A percentile compares a stretch with the other conserved stretches of the same genome.
Evolutionary conservation across 2,888 invertebrate species (phyloP).

Genomic region (Drosophila kambysellisi): DNA sequence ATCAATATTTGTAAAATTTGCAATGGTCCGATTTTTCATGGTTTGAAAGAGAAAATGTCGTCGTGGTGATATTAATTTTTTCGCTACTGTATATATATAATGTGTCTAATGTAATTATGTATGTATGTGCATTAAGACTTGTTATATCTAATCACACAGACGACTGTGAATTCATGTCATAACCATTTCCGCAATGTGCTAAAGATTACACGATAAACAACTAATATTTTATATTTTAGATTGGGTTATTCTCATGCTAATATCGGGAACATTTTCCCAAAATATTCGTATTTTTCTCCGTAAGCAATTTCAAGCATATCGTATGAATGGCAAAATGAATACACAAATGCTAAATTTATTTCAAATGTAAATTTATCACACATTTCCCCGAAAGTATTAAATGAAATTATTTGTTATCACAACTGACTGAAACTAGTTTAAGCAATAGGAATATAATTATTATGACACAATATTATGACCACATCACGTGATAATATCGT

Average conservation of each 20-base stretch:
- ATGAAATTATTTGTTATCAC: not conserved
- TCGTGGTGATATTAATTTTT: not conserved
- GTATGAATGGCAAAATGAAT: not conserved
- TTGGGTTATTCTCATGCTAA: not conserved
- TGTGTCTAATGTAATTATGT: not conserved
- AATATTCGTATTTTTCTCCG: not conserved
- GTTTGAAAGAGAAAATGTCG: not conserved
- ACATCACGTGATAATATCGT: conserved; percentile 16
- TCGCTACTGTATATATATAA: not conserved
- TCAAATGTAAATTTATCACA: not conserved
- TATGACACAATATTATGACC: conserved; percentile 4
- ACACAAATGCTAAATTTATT: not conserved
- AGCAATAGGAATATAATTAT: conserved; percentile 11
- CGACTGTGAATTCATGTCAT: conserved; percentile 24
- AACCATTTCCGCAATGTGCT: conserved; percentile 43
- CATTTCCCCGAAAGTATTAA: not conserved
- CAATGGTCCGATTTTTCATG: not conserved
- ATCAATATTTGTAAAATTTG: not conserved
- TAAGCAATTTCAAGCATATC: not conserved
- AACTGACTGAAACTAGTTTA: not conserved
- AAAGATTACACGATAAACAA: conserved; percentile 27
- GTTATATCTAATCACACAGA: conserved; percentile 46
- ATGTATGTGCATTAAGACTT: not conserved
- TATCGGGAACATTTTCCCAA: not conserved
- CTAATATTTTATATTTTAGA: conserved; percentile 6